Evolutionary conservation across 2,797 vertebrate genomes (phyloP), one percentile per base, ranked within the genome.

Genomic region (Argentina silus): DNA sequence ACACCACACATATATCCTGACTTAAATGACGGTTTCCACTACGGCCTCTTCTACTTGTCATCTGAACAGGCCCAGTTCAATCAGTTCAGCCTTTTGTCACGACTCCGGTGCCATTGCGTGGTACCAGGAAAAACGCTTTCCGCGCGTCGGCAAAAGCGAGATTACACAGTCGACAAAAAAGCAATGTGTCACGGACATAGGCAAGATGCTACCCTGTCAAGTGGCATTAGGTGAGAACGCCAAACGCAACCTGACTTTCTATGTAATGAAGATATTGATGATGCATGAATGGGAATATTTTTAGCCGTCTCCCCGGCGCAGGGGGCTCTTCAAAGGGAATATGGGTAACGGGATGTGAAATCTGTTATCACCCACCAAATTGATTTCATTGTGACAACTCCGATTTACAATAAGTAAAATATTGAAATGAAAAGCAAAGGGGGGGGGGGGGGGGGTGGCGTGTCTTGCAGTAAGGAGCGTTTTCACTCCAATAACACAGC

Each of bases 191-290:
- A 85, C 81, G 88, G 85, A 90, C 78, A 87, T 78, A 81, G 86
- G 78, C 84, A 91, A 90, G 91, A 91, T 89, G 89, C 84, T 82
- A 72, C 78, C 85, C 86, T 94, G 92, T 94, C 92, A 91, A 82
- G 82, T 74, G 76, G 73, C 85, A 92, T 93, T 87, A 88, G 70
- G 70, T 6, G 73, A 78, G 81, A 85, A 82, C 76, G 55, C 85
- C 88, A 92, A 94, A 93, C 47, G 74, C 83, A 90, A 92, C 78
- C 80, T 89, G 91, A 94, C 89, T 87, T 87, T 90, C 89, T 88
- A 79, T 81, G 72, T 92, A 92, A 94, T 93, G 88, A 95, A 93
- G 92, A 93, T 92, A 93, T 92, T 92, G 90, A 92, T 91, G 92
- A 91, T 92, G 91, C 87, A 90, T 92, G 92, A 94, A 93, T 90